Base-by-base conservation (phyloP, 2,888 invertebrate genomes). In the Trissolcus brochymenae region DNA sequence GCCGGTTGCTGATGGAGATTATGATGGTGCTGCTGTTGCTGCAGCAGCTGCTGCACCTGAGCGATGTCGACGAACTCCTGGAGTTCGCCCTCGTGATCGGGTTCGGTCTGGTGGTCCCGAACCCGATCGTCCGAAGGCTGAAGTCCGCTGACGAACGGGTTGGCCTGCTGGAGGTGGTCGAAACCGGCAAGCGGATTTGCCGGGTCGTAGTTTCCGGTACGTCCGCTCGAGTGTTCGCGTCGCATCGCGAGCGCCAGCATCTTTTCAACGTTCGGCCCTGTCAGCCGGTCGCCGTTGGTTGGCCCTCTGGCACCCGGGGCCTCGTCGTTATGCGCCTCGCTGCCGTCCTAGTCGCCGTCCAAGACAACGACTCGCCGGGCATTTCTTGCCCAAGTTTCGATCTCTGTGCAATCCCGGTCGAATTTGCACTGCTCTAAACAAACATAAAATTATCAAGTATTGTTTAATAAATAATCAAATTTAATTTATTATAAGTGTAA, bases 11-110 rank as follows among this genome's bases (percentile, higher is more conserved):
- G 87, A 11, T 82, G 84, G 68, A 43, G 85, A 85, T 82, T 82
- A 87, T 89, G 83, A 4, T 91, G 87, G 87, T 91, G 88, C 35
- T 87, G 85, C 74, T 88, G 87, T 81, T 92, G 92, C 88, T 94
- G 91, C 83, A 94, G 91, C 83, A 94, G 90, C 88, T 94, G 93
- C 86, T 94, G 94, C 88, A 95, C 95, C 88, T 95, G 95, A 71
- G 95, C 92, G 84, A 95, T 95, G 90, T 95, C 95, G 88, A 95
- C 95, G 90, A 94, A 95, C 90, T 95, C 95, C 71, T 87, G 86
- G 40, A 87, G 81, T 71, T 87, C 89, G 68, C 86, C 86, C 75
- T 86, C 91, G 85, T 82, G 90, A 55, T 85, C 84, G 41, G 82
- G 73, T 67, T 81, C 84, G 59, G 81, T 64, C 25, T 70, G 74